These are phyloP conservation scores for Stegophylla sp. DNA, from an alignment of 2,888 invertebrate genomes.

Conservation along the genomic window DNA sequence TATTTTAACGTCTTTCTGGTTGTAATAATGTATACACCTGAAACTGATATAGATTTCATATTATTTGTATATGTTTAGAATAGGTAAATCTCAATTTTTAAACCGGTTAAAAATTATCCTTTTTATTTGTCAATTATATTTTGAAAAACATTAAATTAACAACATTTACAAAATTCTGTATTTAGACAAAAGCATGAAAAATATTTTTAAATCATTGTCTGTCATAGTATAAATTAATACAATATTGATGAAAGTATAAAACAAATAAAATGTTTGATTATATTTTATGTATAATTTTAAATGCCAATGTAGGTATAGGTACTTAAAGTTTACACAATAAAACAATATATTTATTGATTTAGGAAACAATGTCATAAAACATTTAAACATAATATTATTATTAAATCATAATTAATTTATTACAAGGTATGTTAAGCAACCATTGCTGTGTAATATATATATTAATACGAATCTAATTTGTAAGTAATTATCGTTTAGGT, in stretches of 20 bases:
- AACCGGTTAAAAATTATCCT: too few species aligned
- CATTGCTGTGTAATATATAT: too few species aligned
- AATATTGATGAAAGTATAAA: not conserved
- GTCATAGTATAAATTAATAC: too few species aligned
- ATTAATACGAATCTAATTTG: not conserved
- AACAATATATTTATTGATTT: constrained; percentile 12
- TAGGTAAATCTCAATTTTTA: not conserved
- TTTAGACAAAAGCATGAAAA: too few species aligned
- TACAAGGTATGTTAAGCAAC: not conserved
- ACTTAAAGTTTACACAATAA: constrained; percentile 9
- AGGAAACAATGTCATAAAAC: constrained; percentile 18
- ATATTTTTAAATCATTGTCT: too few species aligned
- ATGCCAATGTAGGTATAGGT: not conserved
- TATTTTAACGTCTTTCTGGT: too few species aligned
- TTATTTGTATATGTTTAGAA: not conserved
- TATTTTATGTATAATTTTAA: constrained; percentile 22
- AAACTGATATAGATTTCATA: too few species aligned
- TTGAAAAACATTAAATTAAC: too few species aligned
- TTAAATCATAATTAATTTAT: not conserved
- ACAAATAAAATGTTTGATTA: constrained; percentile 9
- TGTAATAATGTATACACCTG: too few species aligned
- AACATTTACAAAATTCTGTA: too few species aligned
- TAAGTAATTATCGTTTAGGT: constrained; percentile 25
- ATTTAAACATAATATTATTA: constrained; percentile 9
- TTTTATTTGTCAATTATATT: too few species aligned